Percentiles rank a stretch among this genome's conserved stretches.
These are phyloP conservation scores for Acanthurus tractus DNA, from an alignment of 2,797 vertebrate species.

Conservation along the genomic window DNA sequence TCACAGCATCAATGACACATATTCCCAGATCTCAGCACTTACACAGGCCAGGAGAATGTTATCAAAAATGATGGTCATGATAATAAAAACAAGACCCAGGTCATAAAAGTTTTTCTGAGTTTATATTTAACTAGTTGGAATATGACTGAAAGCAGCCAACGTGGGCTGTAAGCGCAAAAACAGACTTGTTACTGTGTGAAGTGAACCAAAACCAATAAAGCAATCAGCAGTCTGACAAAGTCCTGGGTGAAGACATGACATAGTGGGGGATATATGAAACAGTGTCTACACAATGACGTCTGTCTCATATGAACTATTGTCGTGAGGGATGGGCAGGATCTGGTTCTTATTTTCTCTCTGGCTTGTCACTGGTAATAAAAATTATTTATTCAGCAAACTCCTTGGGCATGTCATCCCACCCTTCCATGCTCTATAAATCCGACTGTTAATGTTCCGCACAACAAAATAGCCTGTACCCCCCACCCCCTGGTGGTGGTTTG, in stretches of 20 bases:
- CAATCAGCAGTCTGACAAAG: slow-evolving; percentile 37
- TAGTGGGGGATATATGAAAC: slow-evolving; percentile 26
- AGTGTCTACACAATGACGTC: slow-evolving; percentile 35
- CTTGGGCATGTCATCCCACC: slow-evolving; percentile 19
- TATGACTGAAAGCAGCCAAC: neutral
- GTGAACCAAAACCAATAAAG: slow-evolving; percentile 29
- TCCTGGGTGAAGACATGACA: slow-evolving; percentile 28
- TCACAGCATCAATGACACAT: neutral
- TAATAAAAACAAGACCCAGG: neutral
- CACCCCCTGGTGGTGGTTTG: slow-evolving; percentile 32
- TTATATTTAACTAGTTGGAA: neutral
- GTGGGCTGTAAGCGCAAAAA: slow-evolving; percentile 8
- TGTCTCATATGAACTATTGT: slow-evolving; percentile 26
- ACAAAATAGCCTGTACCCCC: slow-evolving; percentile 8
- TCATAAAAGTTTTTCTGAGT: neutral
- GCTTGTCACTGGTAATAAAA: slow-evolving; percentile 36
- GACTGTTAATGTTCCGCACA: slow-evolving; percentile 24
- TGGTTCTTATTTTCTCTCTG: slow-evolving; percentile 46
- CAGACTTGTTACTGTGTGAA: slow-evolving; percentile 17
- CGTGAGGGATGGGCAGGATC: slow-evolving; percentile 25
- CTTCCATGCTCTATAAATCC: slow-evolving; percentile 38
- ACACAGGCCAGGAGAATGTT: neutral
- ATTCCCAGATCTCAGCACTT: neutral
- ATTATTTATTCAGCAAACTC: slow-evolving; percentile 43
- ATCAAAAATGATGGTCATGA: neutral